A percentile compares a stretch with the other conserved stretches of the same genome.
Evolutionary conservation across 1,140 invertebrate species (phyloP).

Genomic region (Dufourea novaeangliae): DNA sequence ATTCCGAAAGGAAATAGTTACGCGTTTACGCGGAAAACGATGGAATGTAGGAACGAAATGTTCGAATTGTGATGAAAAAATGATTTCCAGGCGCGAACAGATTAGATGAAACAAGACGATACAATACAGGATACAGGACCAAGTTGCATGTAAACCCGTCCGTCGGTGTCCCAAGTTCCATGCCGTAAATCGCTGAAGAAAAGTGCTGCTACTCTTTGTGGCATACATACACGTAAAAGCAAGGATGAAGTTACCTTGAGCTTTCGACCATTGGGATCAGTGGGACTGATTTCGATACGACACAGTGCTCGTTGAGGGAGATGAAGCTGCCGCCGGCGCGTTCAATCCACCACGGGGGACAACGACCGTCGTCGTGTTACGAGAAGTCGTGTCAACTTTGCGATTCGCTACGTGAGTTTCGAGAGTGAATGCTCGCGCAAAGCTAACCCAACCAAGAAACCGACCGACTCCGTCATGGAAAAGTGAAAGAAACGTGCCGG

Average conservation of each 20-base stretch:
- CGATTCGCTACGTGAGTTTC: constrained; percentile 73
- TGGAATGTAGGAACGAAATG: background rate
- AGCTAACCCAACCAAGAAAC: background rate
- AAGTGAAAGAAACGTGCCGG: constrained; percentile 6
- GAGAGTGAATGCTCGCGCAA: constrained; percentile 73
- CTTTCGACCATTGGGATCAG: background rate
- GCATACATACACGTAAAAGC: background rate
- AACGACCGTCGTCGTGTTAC: constrained; percentile 39
- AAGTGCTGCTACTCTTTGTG: background rate
- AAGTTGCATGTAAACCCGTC: background rate
- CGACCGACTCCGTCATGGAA: background rate
- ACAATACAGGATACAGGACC: background rate
- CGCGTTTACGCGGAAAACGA: background rate
- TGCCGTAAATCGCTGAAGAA: background rate
- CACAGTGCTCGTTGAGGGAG: constrained; percentile 34
- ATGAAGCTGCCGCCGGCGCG: constrained; percentile 36
- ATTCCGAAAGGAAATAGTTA: background rate
- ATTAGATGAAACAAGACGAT: background rate
- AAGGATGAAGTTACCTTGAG: constrained; percentile 4
- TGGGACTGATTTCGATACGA: constrained; percentile 6
- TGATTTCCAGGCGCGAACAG: background rate
- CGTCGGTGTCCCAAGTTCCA: background rate
- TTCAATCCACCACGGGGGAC: constrained; percentile 39
- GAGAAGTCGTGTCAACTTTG: constrained; percentile 64
- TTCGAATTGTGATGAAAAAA: background rate